A percentile compares a stretch with the other conserved stretches of the same genome.
These are phyloP conservation scores for Riparia riparia DNA, from an alignment of 2,113 vertebrate genomes.

Conservation along the genomic window DNA sequence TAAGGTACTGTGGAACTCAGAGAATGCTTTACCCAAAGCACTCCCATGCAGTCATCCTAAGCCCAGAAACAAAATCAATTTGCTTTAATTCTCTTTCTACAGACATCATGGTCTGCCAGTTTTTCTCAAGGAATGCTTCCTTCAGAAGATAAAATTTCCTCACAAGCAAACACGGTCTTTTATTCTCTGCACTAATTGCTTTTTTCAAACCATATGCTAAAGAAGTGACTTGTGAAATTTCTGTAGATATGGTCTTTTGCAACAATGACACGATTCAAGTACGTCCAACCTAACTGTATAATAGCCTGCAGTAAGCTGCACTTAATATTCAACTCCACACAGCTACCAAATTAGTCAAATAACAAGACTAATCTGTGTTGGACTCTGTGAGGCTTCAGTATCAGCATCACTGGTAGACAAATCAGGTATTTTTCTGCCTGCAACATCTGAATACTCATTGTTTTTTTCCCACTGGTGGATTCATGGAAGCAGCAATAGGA, in stretches of 20 bases:
- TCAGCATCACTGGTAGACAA: background rate
- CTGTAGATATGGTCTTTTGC: background rate
- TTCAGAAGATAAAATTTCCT: background rate
- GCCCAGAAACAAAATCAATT: constrained; percentile 10
- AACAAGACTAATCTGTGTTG: background rate
- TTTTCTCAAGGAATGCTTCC: background rate
- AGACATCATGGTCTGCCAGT: background rate
- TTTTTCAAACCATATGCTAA: background rate
- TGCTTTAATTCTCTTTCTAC: background rate
- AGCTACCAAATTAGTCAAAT: background rate
- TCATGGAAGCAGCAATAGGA: background rate
- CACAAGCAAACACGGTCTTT: background rate
- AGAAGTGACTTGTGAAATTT: background rate
- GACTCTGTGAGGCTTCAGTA: background rate
- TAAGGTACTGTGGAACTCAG: background rate
- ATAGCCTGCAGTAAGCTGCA: background rate
- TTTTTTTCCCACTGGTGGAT: background rate
- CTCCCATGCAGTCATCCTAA: background rate
- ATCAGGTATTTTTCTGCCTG: background rate
- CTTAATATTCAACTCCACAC: background rate
- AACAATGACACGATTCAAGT: background rate
- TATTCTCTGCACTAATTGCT: background rate
- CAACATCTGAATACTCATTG: background rate
- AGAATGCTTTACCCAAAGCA: background rate
- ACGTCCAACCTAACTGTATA: background rate